Base-by-base conservation (phyloP, 2,797 vertebrate genomes). In the Sebastes dallii region DNA sequence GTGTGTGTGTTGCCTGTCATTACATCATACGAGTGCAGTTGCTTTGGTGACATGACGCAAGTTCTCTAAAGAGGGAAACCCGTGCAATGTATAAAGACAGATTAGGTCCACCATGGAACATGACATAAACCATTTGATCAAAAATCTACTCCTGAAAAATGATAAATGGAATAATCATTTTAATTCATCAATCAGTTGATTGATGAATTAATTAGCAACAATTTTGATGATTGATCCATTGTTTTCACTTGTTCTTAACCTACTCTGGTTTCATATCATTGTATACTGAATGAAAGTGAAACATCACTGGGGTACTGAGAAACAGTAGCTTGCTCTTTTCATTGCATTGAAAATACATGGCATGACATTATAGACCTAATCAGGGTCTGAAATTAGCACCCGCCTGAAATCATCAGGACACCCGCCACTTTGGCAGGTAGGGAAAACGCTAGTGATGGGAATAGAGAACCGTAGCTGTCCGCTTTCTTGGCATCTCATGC, bases 11-110 rank as follows among this genome's bases (percentile, higher is more conserved):
- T 88, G 77, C 89, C 64, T 75, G 60, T 72, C 58, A 91, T 91
- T 91, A 88, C 89, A 88, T 89, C 89, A 89, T 84, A 70, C 56
- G 56, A 73, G 75, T 73, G 52, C 69, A 29, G 70, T 71, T 86
- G 75, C 75, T 77, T 72, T 84, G 50, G 75, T 81, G 67, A 86
- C 62, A 80, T 88, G 88, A 88, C 27, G 81, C 87, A 84, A 86
- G 27, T 36, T 80, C 52, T 72, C 77, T 86, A 25, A 56, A 66
- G 59, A 80, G 73, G 86, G 80, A 86, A 86, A 72, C 75, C 85
- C 70, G 30, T 58, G 52, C 13, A 30, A 52, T 66, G 8, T 30
- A 66, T 4, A 66, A 66, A 55, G 30, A 54, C n/a, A 24, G 22
- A 56, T 16, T n/a, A 58, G 4, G 27, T 66, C 61, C 24, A 27